Evolutionary conservation across 2,113 vertebrate genomes (phyloP), one percentile per base, ranked within the genome.

Genomic region (Gallinago media): DNA sequence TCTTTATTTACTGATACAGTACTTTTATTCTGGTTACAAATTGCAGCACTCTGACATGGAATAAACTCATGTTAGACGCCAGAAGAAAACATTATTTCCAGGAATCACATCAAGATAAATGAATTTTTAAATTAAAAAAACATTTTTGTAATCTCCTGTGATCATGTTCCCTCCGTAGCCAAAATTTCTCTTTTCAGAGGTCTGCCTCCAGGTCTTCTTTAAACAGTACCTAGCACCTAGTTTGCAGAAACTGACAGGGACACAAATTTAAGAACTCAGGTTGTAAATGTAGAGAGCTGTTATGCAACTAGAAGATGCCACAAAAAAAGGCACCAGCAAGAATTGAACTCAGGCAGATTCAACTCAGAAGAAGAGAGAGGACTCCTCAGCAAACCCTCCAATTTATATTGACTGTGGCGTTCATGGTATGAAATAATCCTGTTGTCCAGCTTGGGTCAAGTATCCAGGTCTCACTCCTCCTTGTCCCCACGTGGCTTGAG

Each of bases 111-210:
- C 23, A 67, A 67, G 6, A 85, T 3, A 75, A 72, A 63, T 17
- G 6, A 36, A 14, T 23, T 78, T 63, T 62, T 5, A 72, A 79
- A 58, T 8, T 16, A 44, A 75, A 61, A 70, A 62, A 31, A 9
- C 12, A 11, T 31, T 77, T 84, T 58, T 72, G 17, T 19, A 44
- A 34, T 20, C 1, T 0, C 52, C 47, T 62, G 42, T 23, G 9
- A 50, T 42, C 12, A 16, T 0, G 2, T 47, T 70, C 17, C 3
- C 6, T 32, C 26, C 23, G 7, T n/a, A 50, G 49, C 4, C 32
- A 31, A 62, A 67, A 55, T 47, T 14, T 47, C 16, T 16, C 5
- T 68, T 84, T 70, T 77, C 63, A 56, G 29, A 68, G 11, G 58
- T 54, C n/a, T 63, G 27, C 9, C 12, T 38, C 18, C 21, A 72